Evolutionary conservation across 2,888 invertebrate species (phyloP).

Genomic region (Diadromus collaris): DNA sequence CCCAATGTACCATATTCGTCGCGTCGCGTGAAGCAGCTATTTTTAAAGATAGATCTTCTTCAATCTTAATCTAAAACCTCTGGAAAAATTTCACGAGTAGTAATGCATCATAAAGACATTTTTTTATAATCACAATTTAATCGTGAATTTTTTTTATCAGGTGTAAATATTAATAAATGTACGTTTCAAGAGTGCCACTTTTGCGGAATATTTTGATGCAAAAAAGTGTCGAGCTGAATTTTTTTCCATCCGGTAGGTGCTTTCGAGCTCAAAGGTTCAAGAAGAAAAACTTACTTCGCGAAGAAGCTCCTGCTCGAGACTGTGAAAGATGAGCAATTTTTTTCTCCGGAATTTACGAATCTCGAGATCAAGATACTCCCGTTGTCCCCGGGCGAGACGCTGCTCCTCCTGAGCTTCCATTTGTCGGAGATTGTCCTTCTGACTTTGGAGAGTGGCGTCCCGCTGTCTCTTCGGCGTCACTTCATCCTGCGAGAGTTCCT

Average conservation of each 20-base stretch:
- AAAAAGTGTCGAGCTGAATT: neutral
- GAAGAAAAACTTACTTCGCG: conserved; percentile 85
- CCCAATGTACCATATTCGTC: neutral
- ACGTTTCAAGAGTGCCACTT: neutral
- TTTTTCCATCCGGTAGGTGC: neutral
- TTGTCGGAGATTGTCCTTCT: conserved; percentile 95
- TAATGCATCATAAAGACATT: neutral
- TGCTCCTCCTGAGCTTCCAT: conserved; percentile 96
- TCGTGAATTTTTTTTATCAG: neutral
- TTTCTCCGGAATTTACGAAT: conserved; percentile 95
- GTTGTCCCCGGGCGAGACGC: conserved; percentile 92
- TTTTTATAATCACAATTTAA: neutral
- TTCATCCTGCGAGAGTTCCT: conserved; percentile 95
- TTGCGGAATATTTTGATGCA: neutral
- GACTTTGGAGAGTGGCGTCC: conserved; percentile 94
- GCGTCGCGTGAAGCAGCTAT: neutral
- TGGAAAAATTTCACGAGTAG: neutral
- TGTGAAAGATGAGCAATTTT: conserved; percentile 92
- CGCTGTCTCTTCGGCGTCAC: conserved; percentile 95
- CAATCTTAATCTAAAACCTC: neutral
- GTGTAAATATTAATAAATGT: neutral
- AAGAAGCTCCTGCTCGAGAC: conserved; percentile 94
- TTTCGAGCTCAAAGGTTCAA: neutral
- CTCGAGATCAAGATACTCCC: conserved; percentile 95
- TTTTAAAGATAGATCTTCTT: neutral